These are phyloP conservation scores for Odontocerum albicorne DNA, from an alignment of 2,888 invertebrate genomes.

Conservation along the genomic window DNA sequence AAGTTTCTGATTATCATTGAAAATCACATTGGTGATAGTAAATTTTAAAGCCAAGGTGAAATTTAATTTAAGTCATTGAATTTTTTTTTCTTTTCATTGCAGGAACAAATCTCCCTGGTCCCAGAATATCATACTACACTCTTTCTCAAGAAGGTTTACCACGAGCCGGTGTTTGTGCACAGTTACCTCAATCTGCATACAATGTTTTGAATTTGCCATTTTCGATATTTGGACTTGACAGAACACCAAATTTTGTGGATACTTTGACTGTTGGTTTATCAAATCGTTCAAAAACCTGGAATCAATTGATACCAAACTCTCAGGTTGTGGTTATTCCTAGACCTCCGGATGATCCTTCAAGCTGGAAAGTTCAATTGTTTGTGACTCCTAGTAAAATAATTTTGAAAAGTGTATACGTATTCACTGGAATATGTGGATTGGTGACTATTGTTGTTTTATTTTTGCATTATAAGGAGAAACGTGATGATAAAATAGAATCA, in stretches of 20 bases:
- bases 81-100: too few species aligned
- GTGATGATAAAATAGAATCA: constrained; percentile 77
- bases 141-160: constrained; percentile 85
- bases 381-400: constrained; percentile 94
- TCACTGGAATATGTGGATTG: constrained; percentile 83
- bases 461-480: constrained; percentile 87
- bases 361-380: constrained; percentile 91
- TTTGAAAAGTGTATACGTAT: constrained; percentile 85
- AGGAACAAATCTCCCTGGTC: constrained; percentile 88
- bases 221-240: constrained; percentile 94
- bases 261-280: constrained; percentile 78
- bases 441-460: constrained; percentile 83
- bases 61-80: too few species aligned
- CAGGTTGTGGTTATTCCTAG: constrained; percentile 95
- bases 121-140: constrained; percentile 82
- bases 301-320: constrained; percentile 95
- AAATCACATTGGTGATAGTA: too few species aligned
- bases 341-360: constrained; percentile 72
- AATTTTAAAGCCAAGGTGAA: too few species aligned
- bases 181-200: constrained; percentile 90
- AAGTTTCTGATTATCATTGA: too few species aligned
- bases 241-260: constrained; percentile 97
- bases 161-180: constrained; percentile 81
- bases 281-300: constrained; percentile 74
- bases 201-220: constrained; percentile 94